A percentile compares a stretch with the other conserved stretches of the same genome.
These are phyloP conservation scores for Diabrotica undecimpunctata DNA, from an alignment of 1,140 invertebrate species.

Conservation along the genomic window DNA sequence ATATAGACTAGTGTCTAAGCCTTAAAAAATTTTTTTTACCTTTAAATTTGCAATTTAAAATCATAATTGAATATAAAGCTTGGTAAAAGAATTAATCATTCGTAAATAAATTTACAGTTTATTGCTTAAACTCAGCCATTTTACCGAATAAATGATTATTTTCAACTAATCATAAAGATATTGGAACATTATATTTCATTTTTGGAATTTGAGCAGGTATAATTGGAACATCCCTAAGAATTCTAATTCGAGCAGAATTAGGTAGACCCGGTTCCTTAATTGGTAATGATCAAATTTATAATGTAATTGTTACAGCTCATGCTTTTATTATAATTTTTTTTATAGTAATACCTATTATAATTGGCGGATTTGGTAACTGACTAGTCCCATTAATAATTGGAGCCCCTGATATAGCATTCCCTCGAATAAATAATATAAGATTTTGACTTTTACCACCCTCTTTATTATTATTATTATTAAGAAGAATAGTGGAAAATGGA, in stretches of 20 bases:
- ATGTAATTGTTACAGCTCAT: conserved; percentile 67
- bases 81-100: conserved; percentile 49
- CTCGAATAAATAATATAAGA: conserved; percentile 75
- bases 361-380: conserved; percentile 78
- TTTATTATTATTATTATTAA: conserved; percentile 56
- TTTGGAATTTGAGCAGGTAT: conserved; percentile 65
- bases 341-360: conserved; percentile 73
- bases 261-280: conserved; percentile 57
- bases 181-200: conserved; percentile 71
- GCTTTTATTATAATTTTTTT: conserved; percentile 79
- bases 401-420: conserved; percentile 70
- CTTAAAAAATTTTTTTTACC: conserved; percentile 48
- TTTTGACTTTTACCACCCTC: conserved; percentile 68
- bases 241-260: conserved; percentile 68
- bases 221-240: conserved; percentile 59
- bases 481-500: conserved; percentile 57
- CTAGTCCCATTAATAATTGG: conserved; percentile 69
- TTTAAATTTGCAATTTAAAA: conserved; percentile 57
- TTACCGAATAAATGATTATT: conserved; percentile 56
- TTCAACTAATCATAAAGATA: conserved; percentile 75
- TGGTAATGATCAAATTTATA: conserved; percentile 67
- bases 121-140: conserved; percentile 54
- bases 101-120: conserved; percentile 57
- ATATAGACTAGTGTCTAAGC: conserved; percentile 51
- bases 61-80: conserved; percentile 52